Evolutionary conservation across 1,140 invertebrate species (phyloP).

Genomic region (Zaprionus nigranus): DNA sequence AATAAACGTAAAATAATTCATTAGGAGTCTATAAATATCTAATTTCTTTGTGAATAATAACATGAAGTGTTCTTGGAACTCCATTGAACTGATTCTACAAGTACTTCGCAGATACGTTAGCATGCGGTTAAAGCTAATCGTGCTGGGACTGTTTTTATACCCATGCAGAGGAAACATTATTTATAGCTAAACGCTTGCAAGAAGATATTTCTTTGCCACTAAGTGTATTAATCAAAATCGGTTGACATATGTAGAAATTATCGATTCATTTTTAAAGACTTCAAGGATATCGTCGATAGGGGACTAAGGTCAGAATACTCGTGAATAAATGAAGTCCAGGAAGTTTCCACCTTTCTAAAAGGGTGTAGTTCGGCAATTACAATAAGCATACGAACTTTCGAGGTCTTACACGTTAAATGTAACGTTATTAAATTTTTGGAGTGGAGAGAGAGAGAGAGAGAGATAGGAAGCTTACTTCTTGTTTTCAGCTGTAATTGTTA

Average conservation of each 20-base stretch:
- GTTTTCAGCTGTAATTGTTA: conserved; percentile 58
- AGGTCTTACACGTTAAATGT: neutral
- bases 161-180: neutral
- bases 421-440: neutral
- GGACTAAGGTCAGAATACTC: too few species aligned
- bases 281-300: too few species aligned
- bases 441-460: too few species aligned
- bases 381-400: neutral
- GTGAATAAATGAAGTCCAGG: too few species aligned
- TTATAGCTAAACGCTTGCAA: neutral
- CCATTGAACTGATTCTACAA: neutral
- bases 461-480: neutral
- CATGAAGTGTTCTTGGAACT: neutral
- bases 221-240: too few species aligned
- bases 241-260: too few species aligned
- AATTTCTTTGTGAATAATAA: neutral
- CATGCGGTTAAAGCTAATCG: conserved; percentile 3
- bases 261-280: too few species aligned
- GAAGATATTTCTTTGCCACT: too few species aligned
- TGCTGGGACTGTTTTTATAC: conserved; percentile 42
- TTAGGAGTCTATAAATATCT: neutral
- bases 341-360: too few species aligned
- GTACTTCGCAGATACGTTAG: conserved; percentile 10
- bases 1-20: conserved; percentile 5
- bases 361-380: too few species aligned